Percentiles rank a stretch among this genome's conserved stretches.
Conservation (phyloP, 2,113 vertebrate genomes). For the Pelobates fuscus region DNA sequence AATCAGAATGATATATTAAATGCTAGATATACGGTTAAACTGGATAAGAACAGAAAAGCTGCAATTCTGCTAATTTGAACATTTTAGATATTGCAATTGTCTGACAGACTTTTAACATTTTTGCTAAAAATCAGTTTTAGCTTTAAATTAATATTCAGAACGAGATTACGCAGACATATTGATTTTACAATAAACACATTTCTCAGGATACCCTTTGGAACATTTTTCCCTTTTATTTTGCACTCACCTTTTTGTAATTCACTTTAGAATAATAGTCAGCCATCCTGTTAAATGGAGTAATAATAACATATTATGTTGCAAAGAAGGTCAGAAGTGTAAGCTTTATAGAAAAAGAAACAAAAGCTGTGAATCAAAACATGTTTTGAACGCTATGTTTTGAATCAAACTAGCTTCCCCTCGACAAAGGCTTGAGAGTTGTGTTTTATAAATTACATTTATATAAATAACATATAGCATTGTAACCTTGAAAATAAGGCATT, state of each 20-base stretch:
- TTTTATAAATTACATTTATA: neutral
- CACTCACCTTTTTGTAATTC: neutral
- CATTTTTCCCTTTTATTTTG: neutral
- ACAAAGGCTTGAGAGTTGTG: neutral
- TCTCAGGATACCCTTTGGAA: neutral
- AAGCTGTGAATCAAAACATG: neutral
- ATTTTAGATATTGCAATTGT: too few relatives aligned
- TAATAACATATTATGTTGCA: constrained; percentile 3
- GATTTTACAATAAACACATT: constrained; percentile 10
- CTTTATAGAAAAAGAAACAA: neutral
- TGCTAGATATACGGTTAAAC: too few relatives aligned
- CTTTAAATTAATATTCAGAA: neutral
- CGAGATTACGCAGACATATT: neutral
- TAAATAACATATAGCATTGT: too few relatives aligned
- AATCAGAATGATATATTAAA: too few relatives aligned
- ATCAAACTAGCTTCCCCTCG: neutral
- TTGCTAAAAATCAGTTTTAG: too few relatives aligned
- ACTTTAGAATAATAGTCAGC: neutral
- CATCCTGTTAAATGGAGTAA: neutral
- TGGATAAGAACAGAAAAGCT: too few relatives aligned
- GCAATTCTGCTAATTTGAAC: too few relatives aligned
- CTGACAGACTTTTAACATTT: too few relatives aligned
- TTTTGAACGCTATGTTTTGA: neutral
- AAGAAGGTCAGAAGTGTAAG: neutral
- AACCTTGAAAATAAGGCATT: too few relatives aligned